Evolutionary conservation across 2,113 vertebrate species (phyloP).

Genomic region (Perca fluviatilis): DNA sequence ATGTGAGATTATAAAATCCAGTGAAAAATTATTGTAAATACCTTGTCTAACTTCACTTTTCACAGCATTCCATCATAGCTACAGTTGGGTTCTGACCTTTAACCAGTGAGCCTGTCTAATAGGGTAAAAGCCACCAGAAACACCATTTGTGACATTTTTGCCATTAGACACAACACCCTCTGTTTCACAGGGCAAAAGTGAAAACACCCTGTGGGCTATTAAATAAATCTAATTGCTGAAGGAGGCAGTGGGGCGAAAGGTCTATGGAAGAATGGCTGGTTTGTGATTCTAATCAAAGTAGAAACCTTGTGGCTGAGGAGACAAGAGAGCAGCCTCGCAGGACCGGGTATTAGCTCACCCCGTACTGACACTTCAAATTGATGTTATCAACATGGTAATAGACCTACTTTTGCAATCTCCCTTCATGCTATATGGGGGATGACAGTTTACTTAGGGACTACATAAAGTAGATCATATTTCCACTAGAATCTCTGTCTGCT

Average conservation of each 20-base stretch:
- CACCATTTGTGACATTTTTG: slow-evolving; percentile 30
- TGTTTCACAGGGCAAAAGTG: slow-evolving; percentile 20
- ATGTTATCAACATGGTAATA: slow-evolving; percentile 79
- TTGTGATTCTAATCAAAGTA: slow-evolving; percentile 75
- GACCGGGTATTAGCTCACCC: slow-evolving; percentile 61
- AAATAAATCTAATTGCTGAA: slow-evolving; percentile 51
- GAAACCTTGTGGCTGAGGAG: slow-evolving; percentile 57
- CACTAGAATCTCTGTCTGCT: slow-evolving; percentile 68
- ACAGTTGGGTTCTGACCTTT: neutral
- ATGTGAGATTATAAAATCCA: neutral
- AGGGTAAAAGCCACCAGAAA: slow-evolving; percentile 14
- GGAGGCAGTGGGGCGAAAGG: slow-evolving; percentile 34
- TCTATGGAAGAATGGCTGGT: slow-evolving; percentile 46
- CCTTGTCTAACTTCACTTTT: neutral
- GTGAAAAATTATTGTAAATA: neutral
- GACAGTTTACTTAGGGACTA: slow-evolving; percentile 78
- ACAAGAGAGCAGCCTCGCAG: slow-evolving; percentile 42
- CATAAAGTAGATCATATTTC: slow-evolving; percentile 79
- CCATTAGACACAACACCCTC: neutral
- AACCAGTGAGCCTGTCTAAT: slow-evolving; percentile 5
- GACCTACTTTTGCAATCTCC: slow-evolving; percentile 69
- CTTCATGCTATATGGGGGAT: slow-evolving; percentile 66
- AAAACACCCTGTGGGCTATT: slow-evolving; percentile 29
- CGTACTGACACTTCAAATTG: slow-evolving; percentile 73
- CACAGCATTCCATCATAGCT: neutral